phyloP scores from a whole-genome alignment of 2,888 invertebrate genomes.

The Sceliomorpha sp. region DNA sequence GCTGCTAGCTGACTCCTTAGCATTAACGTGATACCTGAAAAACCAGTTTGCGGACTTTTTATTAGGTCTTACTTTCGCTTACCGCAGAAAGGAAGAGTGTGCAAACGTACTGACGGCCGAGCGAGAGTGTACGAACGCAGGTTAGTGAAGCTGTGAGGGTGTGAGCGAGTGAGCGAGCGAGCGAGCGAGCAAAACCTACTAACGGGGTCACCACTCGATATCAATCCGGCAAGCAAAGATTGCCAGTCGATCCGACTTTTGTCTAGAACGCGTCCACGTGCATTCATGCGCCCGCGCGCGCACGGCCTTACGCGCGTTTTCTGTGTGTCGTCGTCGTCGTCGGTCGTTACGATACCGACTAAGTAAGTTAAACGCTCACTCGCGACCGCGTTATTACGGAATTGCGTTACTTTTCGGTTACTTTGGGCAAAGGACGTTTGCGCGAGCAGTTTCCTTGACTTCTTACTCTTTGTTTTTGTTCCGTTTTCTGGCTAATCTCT shows the following conservation, averaged over 20 bases:
- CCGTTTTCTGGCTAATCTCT: no score
- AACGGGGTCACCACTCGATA: constrained; percentile 67
- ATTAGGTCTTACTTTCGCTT: constrained; percentile 75
- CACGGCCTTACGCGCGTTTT: no score
- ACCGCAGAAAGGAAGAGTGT: constrained; percentile 73
- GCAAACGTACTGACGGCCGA: constrained; percentile 53
- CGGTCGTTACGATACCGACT: no score
- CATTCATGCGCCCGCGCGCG: constrained; percentile 7
- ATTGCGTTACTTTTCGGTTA: no score
- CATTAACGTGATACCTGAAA: constrained; percentile 72
- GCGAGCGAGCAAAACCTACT: constrained; percentile 51
- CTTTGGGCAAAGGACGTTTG: no score
- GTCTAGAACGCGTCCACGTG: constrained; percentile 19
- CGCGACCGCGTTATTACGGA: no score
- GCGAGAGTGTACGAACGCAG: constrained; percentile 35
- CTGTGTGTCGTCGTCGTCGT: no score
- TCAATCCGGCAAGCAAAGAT: constrained; percentile 59
- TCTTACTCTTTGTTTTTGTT: no score
- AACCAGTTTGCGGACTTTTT: constrained; percentile 72
- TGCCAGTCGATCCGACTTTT: constrained; percentile 33
- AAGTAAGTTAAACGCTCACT: no score
- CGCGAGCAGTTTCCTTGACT: no score
- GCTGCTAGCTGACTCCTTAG: constrained; percentile 63
- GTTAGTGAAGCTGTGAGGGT: constrained; percentile 35
- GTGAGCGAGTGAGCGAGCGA: constrained; percentile 38